Evolutionary conservation across 1,140 invertebrate species (phyloP).

Genomic region (Elysia chlorotica): DNA sequence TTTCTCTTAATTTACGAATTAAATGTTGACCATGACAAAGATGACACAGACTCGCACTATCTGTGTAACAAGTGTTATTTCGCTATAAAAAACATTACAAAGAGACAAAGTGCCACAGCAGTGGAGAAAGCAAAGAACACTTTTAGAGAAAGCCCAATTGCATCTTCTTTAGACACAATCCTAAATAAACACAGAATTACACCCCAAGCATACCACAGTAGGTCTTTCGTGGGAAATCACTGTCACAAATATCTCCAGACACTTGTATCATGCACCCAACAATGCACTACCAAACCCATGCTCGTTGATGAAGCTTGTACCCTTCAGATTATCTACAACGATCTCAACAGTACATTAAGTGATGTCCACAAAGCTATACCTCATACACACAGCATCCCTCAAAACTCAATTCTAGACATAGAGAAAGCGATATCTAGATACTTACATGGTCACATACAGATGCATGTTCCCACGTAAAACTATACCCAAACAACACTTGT

Average conservation of each 20-base stretch:
- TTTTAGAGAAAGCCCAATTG: not conserved
- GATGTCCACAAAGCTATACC: not conserved
- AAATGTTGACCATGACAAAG: too few relatives aligned
- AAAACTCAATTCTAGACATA: not conserved
- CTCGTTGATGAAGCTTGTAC: not conserved
- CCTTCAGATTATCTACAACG: not conserved
- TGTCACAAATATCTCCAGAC: not conserved
- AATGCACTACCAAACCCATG: not conserved
- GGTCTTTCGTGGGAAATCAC: not conserved
- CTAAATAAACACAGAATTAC: not conserved
- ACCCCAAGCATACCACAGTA: not conserved
- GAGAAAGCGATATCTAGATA: not conserved
- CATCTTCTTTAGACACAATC: not conserved
- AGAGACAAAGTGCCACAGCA: not conserved
- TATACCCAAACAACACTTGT: not conserved
- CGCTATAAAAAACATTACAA: too few relatives aligned
- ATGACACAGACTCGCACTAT: too few relatives aligned
- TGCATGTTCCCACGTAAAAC: not conserved
- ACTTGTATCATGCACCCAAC: not conserved
- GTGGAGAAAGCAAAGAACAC: not conserved
- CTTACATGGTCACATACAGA: conserved; percentile 3
- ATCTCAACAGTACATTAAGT: not conserved
- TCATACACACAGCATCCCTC: not conserved
- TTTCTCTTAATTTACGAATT: too few relatives aligned
- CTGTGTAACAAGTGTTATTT: too few relatives aligned